phyloP scores from a whole-genome alignment of 2,888 invertebrate genomes.

The Spicauda simplicius region DNA sequence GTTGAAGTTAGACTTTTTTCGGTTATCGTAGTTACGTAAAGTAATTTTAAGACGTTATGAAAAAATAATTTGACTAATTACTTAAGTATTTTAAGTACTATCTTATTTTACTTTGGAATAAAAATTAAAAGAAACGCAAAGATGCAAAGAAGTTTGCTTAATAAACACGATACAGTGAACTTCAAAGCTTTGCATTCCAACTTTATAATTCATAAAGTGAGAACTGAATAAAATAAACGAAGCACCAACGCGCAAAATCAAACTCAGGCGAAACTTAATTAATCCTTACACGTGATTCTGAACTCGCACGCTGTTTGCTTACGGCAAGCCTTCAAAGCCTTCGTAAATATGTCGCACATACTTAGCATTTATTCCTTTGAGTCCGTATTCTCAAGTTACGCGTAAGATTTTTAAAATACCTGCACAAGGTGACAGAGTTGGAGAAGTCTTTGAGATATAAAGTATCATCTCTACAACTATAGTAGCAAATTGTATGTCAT shows the following conservation, averaged over 20 bases:
- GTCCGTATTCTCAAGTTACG: neutral
- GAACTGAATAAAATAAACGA: neutral
- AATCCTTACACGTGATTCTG: constrained; percentile 5
- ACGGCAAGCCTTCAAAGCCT: constrained; percentile 5
- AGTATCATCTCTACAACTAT: too few species aligned
- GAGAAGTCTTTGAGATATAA: too few species aligned
- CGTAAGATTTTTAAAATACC: neutral
- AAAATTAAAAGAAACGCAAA: neutral
- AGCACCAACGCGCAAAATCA: constrained; percentile 4
- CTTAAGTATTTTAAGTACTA: too few species aligned
- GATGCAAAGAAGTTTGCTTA: neutral
- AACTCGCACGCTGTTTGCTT: neutral
- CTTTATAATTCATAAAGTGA: neutral
- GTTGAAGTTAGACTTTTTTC: too few species aligned
- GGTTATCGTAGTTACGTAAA: too few species aligned
- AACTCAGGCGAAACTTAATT: constrained; percentile 4
- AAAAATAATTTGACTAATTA: too few species aligned
- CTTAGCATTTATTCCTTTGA: constrained; percentile 6
- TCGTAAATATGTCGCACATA: constrained; percentile 8
- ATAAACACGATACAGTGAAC: neutral
- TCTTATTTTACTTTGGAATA: neutral
- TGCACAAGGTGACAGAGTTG: neutral
- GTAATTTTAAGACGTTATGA: too few species aligned
- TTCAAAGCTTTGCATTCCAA: constrained; percentile 1
- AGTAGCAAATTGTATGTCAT: too few species aligned